phyloP scores from a whole-genome alignment of 2,797 vertebrate species.

The Meriones psammophilus region DNA sequence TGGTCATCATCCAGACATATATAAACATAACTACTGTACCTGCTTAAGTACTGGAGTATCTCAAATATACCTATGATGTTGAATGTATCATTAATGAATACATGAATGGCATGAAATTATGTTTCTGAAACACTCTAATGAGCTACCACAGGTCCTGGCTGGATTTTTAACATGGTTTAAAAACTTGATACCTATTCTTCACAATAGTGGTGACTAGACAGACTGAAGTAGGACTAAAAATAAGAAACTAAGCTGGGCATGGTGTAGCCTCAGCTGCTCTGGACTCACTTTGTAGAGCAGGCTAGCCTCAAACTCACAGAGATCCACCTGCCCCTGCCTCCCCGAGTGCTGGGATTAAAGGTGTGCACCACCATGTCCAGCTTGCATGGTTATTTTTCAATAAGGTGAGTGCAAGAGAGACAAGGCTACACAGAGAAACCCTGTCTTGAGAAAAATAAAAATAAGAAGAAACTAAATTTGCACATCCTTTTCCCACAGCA shows the following conservation, averaged over 20 bases:
- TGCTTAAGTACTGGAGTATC: not conserved
- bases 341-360: too few relatives aligned
- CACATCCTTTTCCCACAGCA: not conserved
- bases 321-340: too few relatives aligned
- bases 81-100: not conserved
- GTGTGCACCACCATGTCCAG: too few relatives aligned
- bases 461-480: not conserved
- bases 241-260: not conserved
- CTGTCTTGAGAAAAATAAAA: too few relatives aligned
- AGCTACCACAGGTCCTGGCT: not conserved
- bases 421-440: too few relatives aligned
- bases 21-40: not conserved
- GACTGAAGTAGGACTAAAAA: not conserved
- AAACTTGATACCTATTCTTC: slow-evolving; percentile 19
- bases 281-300: too few relatives aligned
- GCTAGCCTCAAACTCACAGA: too few relatives aligned
- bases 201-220: not conserved
- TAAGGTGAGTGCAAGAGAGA: too few relatives aligned
- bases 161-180: not conserved
- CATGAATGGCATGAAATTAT: not conserved
- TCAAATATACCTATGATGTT: not conserved
- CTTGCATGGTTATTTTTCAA: too few relatives aligned
- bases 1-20: not conserved
- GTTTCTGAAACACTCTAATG: slow-evolving; percentile 28
- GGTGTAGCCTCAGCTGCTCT: too few relatives aligned